These are phyloP conservation scores for Acanthaster planci DNA, from an alignment of 35 echinoderm and acorn worm genomes.

Conservation along the genomic window DNA sequence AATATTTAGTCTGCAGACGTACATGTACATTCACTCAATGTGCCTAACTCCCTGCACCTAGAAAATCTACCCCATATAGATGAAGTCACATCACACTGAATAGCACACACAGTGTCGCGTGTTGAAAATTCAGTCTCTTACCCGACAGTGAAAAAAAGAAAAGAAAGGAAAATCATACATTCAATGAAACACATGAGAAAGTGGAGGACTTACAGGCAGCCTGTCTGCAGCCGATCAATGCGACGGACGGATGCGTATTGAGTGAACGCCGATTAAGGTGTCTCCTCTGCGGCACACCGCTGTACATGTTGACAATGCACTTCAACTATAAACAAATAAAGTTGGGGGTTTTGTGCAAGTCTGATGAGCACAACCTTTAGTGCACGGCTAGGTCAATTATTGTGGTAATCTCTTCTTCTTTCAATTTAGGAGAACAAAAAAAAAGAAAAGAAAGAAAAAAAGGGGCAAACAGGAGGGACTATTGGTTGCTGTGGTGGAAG, in stretches of 20 bases:
- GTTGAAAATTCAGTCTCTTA: too few relatives aligned
- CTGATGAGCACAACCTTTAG: slow-evolving; percentile 26
- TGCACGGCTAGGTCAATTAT: slow-evolving; percentile 9
- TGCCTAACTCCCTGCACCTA: too few relatives aligned
- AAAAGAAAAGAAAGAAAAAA: not conserved
- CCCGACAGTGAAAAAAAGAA: too few relatives aligned
- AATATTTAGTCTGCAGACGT: too few relatives aligned
- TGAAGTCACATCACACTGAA: too few relatives aligned
- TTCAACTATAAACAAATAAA: slow-evolving; percentile 24
- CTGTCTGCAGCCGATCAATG: slow-evolving; percentile 11
- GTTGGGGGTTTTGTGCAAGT: not conserved
- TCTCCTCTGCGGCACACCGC: slow-evolving; percentile 8
- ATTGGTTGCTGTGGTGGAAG: not conserved
- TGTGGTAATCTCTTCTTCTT: not conserved
- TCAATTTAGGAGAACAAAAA: not conserved
- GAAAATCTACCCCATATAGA: too few relatives aligned
- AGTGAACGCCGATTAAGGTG: not conserved
- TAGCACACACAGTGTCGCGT: too few relatives aligned
- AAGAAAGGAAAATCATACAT: too few relatives aligned
- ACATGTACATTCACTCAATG: too few relatives aligned
- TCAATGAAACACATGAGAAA: not conserved
- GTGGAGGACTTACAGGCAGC: not conserved
- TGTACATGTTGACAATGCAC: slow-evolving; percentile 20
- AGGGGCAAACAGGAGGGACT: not conserved
- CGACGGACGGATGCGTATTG: not conserved